Evolutionary conservation across 2,113 vertebrate genomes (phyloP).

Genomic region (Colistium nudipinnis): DNA sequence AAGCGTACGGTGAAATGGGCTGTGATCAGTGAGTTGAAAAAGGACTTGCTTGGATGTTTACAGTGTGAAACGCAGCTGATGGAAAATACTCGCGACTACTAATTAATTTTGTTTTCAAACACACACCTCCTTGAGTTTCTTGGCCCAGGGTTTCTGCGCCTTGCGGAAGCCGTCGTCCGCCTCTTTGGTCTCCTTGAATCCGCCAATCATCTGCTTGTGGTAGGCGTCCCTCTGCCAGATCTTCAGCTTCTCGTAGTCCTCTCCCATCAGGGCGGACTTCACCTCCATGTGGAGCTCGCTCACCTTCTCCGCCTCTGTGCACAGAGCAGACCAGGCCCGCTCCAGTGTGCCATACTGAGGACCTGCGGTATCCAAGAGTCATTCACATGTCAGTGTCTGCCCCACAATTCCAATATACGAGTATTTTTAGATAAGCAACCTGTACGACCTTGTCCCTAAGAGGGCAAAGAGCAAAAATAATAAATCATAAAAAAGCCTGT

Average conservation of each 20-base stretch:
- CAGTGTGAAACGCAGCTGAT: background rate
- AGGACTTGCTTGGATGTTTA: conserved; percentile 3
- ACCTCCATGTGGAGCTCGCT: conserved; percentile 97
- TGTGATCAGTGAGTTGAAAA: conserved; percentile 10
- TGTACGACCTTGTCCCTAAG: too few species aligned
- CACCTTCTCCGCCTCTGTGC: conserved; percentile 95
- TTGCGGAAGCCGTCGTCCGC: conserved; percentile 97
- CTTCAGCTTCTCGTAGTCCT: conserved; percentile 98
- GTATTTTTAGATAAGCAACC: too few species aligned
- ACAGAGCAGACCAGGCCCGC: conserved; percentile 91
- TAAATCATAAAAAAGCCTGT: too few species aligned
- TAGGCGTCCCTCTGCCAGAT: conserved; percentile 98
- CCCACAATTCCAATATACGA: background rate
- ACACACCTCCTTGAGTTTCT: conserved; percentile 96
- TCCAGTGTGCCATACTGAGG: conserved; percentile 96
- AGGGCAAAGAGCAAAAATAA: too few species aligned
- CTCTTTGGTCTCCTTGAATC: conserved; percentile 98
- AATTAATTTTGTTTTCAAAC: background rate
- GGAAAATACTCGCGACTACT: background rate
- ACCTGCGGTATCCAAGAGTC: conserved; percentile 80
- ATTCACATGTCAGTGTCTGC: background rate
- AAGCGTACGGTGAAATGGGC: conserved; percentile 43
- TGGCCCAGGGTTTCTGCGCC: conserved; percentile 99
- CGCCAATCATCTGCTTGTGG: conserved; percentile 99
- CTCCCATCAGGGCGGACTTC: conserved; percentile 90